Evolutionary conservation across 2,888 invertebrate species (phyloP).

Genomic region (Epinotia demarniana): DNA sequence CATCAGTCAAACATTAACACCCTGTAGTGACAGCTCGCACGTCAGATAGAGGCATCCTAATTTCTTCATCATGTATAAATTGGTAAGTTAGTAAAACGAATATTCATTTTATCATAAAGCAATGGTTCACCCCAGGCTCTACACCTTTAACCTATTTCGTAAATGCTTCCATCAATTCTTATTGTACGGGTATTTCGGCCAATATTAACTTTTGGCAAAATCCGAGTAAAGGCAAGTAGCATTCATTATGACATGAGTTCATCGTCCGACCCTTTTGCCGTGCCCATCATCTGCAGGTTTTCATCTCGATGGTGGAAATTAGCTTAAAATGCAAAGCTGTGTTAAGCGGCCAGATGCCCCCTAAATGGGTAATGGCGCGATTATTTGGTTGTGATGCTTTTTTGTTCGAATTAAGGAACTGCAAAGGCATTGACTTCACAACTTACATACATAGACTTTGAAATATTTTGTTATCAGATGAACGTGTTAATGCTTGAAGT

Average conservation of each 20-base stretch:
- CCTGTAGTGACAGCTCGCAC: constrained; percentile 58
- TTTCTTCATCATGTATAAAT: constrained; percentile 69
- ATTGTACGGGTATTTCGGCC: constrained; percentile 24
- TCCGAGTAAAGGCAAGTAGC: constrained; percentile 14
- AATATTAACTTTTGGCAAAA: constrained; percentile 34
- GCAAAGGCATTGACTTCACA: constrained; percentile 31
- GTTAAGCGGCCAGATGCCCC: constrained; percentile 40
- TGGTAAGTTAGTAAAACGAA: constrained; percentile 61
- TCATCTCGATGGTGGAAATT: constrained; percentile 39
- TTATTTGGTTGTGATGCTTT: constrained; percentile 31
- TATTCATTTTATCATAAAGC: constrained; percentile 15
- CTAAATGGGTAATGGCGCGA: constrained; percentile 30
- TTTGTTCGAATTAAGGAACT: constrained; percentile 20
- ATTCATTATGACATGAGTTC: constrained; percentile 51
- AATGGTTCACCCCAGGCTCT: constrained; percentile 1
- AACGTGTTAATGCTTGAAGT: background rate
- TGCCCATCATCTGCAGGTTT: constrained; percentile 38
- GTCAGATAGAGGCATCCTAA: constrained; percentile 51
- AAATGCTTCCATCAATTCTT: constrained; percentile 33
- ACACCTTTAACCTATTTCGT: constrained; percentile 23
- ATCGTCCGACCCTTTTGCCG: constrained; percentile 49
- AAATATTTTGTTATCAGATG: constrained; percentile 10
- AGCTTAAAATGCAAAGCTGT: constrained; percentile 28
- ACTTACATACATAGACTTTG: background rate
- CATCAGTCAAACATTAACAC: constrained; percentile 66